Conservation (phyloP, 2,888 invertebrate species). For the Protophormia terraenovae region DNA sequence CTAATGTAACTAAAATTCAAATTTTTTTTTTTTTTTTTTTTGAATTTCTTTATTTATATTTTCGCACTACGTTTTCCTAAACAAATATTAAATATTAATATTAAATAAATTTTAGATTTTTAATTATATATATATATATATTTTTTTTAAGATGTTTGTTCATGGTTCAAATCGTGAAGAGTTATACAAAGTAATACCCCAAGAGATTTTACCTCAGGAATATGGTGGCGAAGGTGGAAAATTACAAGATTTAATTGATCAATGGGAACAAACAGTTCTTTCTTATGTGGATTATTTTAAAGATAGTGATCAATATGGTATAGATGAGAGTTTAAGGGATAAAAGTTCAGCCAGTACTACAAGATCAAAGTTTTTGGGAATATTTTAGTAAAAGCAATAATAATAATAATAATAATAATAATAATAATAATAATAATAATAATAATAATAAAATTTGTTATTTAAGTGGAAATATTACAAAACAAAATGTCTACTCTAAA, state of each 20-base stretch:
- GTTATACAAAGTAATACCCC: conserved; percentile 82
- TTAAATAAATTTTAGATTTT: no score
- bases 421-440: no score
- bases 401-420: no score
- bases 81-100: neutral
- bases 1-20: no score
- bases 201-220: conserved; percentile 84
- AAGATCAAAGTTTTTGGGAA: no score
- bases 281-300: conserved; percentile 73
- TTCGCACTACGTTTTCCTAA: neutral
- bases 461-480: no score
- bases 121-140: no score
- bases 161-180: neutral
- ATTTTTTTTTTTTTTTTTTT: no score
- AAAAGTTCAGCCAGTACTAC: no score
- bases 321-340: conserved; percentile 74
- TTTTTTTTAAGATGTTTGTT: neutral
- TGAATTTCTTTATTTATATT: neutral
- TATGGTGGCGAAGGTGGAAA: conserved; percentile 85
- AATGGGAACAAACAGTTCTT: conserved; percentile 74
- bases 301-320: conserved; percentile 73
- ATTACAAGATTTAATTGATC: conserved; percentile 74
- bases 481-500: no score
- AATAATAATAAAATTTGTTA: no score
- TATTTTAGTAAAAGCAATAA: no score